Base-by-base conservation (phyloP, 2,888 invertebrate genomes). In the Lasioglossum calceatum region DNA sequence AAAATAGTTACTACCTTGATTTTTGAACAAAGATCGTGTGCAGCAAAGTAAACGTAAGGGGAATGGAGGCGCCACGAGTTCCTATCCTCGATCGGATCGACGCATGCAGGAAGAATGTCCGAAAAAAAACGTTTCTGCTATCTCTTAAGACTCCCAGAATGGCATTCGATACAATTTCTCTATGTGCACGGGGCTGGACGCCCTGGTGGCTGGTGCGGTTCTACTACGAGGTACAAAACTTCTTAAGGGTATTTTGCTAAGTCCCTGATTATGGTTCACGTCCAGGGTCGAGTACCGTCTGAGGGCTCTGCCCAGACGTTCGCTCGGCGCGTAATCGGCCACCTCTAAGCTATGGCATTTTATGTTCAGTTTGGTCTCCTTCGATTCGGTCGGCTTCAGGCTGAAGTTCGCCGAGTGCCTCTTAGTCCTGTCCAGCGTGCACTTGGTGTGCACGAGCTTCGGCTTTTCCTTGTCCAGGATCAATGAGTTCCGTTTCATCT, bases 181-280 rank as follows among this genome's bases (percentile, higher is more conserved):
- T 73, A 95, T 93, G 75, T 95, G 94, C 23, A 94, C 92, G 0
- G 95, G 95, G 84, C 95, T 95, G 23, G 95, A 95, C 5, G 95
- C 94, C 82, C 95, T 91, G 1, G 95, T 95, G 2, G 93, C 92
- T 0, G 95, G 95, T 8, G 95, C 95, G 4, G 95, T 95, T 82
- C 94, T 92, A 83, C 95, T 95, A 27, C 94, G 94, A 47, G 93
- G 92, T n/a, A 92, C 88, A 27, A 93, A 89, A 82, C 91, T 94
- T 73, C 95, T 92, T 82, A 95, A 88, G 2, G 95, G 94, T 81
- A 95, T 95, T 84, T 95, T 95, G 82, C 95, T 94, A 39, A 92
- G 88, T 32, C 95, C 95, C 76, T 95, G 95, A 92, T 95, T 95
- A 85, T 95, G 95, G 85, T 95, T 95, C 16, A 95, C 94, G 72